Evolutionary conservation across 1,140 invertebrate species (phyloP).

Genomic region (Hormaphis cornu): DNA sequence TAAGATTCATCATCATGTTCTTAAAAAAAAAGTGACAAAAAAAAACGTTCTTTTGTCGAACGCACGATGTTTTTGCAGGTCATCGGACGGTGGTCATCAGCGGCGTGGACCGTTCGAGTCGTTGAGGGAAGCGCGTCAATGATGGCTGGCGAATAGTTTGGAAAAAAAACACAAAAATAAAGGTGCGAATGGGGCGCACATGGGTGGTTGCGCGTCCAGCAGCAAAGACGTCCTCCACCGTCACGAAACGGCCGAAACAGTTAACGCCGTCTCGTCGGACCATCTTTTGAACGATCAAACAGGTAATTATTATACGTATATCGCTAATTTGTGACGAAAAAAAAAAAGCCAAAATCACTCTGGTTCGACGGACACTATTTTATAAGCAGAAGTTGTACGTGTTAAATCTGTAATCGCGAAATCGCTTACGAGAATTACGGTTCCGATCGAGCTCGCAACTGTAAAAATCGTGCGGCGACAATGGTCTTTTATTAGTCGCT

Average conservation of each 20-base stretch:
- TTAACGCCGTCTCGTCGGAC: not conserved
- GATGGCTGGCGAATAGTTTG: not conserved
- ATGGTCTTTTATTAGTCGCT: too few species aligned
- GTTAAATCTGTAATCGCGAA: too few species aligned
- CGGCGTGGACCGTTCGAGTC: too few species aligned
- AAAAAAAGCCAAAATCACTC: not conserved
- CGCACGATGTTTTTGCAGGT: too few species aligned
- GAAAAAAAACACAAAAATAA: too few species aligned
- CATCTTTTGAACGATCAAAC: not conserved
- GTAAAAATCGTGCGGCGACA: too few species aligned
- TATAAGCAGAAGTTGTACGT: not conserved
- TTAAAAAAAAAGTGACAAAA: too few species aligned
- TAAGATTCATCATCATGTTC: too few species aligned
- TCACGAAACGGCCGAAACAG: not conserved
- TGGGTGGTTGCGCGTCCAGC: slow-evolving; percentile 17
- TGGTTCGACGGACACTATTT: not conserved
- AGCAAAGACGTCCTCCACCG: slow-evolving; percentile 5
- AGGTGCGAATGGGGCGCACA: slow-evolving; percentile 3
- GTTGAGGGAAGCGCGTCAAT: not conserved
- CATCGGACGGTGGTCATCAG: too few species aligned
- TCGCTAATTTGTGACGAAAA: not conserved
- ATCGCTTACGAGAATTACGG: too few species aligned
- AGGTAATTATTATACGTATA: not conserved
- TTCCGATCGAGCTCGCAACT: too few species aligned
- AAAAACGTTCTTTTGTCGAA: too few species aligned